Percentiles rank a stretch among this genome's conserved stretches.
Conservation (phyloP, 2,113 vertebrate species). For the Tor tambroides region DNA sequence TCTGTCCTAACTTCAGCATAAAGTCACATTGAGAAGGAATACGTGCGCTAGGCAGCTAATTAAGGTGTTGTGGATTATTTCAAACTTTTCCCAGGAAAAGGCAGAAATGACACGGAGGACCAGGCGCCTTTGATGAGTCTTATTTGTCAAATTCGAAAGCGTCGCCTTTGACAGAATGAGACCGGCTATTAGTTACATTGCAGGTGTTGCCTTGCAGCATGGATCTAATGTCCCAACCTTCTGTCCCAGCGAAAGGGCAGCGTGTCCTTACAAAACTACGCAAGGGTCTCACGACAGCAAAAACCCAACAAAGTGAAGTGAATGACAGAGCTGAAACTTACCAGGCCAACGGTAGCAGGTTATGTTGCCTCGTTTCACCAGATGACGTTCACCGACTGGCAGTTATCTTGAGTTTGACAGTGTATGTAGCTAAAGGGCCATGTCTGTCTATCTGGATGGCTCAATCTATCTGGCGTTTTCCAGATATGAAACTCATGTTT, state of each 20-base stretch:
- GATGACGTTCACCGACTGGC: neutral
- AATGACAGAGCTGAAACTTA: constrained; percentile 36
- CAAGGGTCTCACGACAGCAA: neutral
- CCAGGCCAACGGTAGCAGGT: neutral
- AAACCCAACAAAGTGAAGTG: neutral
- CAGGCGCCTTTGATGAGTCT: constrained; percentile 21
- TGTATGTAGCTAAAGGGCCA: neutral
- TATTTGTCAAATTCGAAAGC: constrained; percentile 47
- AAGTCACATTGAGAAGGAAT: constrained; percentile 23
- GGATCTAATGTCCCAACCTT: neutral
- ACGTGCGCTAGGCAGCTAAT: neutral
- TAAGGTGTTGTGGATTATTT: constrained; percentile 33
- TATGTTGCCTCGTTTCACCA: neutral
- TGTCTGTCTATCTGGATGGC: neutral
- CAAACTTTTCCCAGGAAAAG: constrained; percentile 32
- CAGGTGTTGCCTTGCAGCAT: constrained; percentile 21
- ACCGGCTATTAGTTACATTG: constrained; percentile 41
- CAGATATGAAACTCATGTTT: constrained; percentile 26
- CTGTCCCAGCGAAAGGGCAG: neutral
- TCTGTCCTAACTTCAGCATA: neutral
- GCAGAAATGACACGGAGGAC: constrained; percentile 26
- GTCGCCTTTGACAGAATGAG: constrained; percentile 38
- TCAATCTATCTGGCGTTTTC: constrained; percentile 19
- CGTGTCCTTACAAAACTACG: neutral
- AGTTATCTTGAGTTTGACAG: constrained; percentile 4